Evolutionary conservation across 2,888 invertebrate species (phyloP).

Genomic region (Rhimphoctona megacephalus): DNA sequence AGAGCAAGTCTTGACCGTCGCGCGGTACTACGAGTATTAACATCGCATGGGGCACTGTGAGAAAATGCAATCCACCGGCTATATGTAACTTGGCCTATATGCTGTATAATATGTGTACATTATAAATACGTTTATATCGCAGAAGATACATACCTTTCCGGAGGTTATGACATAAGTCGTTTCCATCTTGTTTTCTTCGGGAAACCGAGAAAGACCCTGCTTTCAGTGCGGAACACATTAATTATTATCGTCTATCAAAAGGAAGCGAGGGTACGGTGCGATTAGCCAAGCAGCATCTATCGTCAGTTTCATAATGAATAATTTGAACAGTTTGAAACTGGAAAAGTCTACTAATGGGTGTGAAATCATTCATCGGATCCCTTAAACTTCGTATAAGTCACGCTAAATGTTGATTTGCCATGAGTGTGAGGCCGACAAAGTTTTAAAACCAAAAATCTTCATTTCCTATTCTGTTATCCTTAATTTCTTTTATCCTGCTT

Average conservation of each 20-base stretch:
- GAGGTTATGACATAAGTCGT: slow-evolving; percentile 32
- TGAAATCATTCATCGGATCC: not conserved
- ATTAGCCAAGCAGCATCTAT: not conserved
- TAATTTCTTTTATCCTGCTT: too few species aligned
- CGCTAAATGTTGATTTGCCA: not conserved
- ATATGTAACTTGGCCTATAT: not conserved
- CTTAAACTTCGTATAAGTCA: not conserved
- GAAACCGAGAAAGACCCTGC: slow-evolving; percentile 45
- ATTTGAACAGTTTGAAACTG: not conserved
- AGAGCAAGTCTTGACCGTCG: slow-evolving; percentile 60
- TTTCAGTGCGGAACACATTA: slow-evolving; percentile 76
- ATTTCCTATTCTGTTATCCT: not conserved
- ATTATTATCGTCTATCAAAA: slow-evolving; percentile 76
- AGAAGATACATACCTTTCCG: slow-evolving; percentile 49
- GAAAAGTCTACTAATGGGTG: not conserved
- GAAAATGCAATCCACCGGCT: slow-evolving; percentile 68
- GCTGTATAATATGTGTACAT: not conserved
- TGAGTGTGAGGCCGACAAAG: not conserved
- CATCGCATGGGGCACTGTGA: slow-evolving; percentile 67
- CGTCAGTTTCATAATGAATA: not conserved
- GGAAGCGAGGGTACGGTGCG: slow-evolving; percentile 11
- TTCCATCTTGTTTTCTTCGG: slow-evolving; percentile 41
- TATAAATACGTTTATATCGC: not conserved
- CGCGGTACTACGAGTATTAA: slow-evolving; percentile 41
- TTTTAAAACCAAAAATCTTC: not conserved